A percentile compares a stretch with the other conserved stretches of the same genome.
Conservation (phyloP, 2,888 invertebrate species). For the Chironomus tentans region DNA sequence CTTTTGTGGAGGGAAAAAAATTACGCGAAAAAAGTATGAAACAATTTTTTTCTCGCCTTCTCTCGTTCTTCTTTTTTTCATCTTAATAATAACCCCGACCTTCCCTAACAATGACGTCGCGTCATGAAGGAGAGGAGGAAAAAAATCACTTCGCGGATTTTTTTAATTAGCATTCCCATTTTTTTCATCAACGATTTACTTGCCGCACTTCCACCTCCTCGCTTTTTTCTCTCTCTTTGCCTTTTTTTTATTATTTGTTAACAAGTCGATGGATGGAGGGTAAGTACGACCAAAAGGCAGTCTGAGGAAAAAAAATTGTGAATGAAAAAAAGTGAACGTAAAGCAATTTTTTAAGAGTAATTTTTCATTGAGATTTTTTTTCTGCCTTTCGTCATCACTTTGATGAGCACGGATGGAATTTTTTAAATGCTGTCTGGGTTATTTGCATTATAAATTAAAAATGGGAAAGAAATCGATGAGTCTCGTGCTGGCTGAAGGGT, state of each 20-base stretch:
- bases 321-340: constrained; percentile 4
- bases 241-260: background rate
- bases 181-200: constrained; percentile 16
- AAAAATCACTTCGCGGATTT: constrained; percentile 25
- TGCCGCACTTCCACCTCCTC: background rate
- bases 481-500: too few relatives aligned
- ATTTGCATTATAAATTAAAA: too few relatives aligned
- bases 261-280: background rate
- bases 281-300: background rate
- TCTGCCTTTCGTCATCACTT: too few relatives aligned
- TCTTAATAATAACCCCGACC: constrained; percentile 23
- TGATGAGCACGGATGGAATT: too few relatives aligned
- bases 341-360: background rate
- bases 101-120: constrained; percentile 11
- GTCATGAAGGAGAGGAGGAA: background rate
- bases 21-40: constrained; percentile 13
- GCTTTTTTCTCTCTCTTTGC: background rate
- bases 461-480: too few relatives aligned
- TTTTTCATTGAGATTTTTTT: background rate
- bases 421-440: too few relatives aligned
- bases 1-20: constrained; percentile 18
- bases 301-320: background rate
- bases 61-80: constrained; percentile 1
- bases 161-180: constrained; percentile 25
- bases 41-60: background rate